A percentile compares a stretch with the other conserved stretches of the same genome.
phyloP scores from a whole-genome alignment of 1,140 invertebrate species.

The Scaptodrosophila lebanonensis region DNA sequence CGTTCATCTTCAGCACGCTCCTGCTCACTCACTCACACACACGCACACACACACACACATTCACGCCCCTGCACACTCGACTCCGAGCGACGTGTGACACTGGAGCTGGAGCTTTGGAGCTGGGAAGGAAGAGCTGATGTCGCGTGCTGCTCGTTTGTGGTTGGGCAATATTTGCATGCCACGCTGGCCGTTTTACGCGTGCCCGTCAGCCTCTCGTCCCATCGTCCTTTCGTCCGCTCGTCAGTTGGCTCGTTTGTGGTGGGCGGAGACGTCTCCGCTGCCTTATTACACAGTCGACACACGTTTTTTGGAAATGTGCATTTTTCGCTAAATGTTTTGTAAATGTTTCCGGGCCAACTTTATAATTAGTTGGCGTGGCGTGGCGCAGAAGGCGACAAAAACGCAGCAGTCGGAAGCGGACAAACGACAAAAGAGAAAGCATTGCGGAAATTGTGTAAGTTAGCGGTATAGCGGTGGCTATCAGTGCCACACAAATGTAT shows the following conservation, averaged over 20 bases:
- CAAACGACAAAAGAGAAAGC: constrained; percentile 29
- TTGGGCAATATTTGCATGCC: constrained; percentile 58
- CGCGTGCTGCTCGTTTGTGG: constrained; percentile 37
- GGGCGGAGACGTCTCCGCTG: not conserved
- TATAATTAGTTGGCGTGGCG: constrained; percentile 66
- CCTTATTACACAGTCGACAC: constrained; percentile 60
- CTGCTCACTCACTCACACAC: constrained; percentile 6
- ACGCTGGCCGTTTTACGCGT: constrained; percentile 51
- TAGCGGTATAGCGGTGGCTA: too few relatives aligned
- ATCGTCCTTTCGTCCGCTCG: constrained; percentile 51
- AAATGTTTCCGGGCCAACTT: constrained; percentile 74
- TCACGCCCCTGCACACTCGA: not conserved
- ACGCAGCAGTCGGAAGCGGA: constrained; percentile 20
- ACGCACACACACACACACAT: not conserved
- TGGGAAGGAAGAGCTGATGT: constrained; percentile 23
- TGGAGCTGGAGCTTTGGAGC: not conserved
- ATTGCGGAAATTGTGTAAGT: constrained; percentile 57
- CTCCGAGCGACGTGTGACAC: constrained; percentile 13
- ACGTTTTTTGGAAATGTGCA: constrained; percentile 71
- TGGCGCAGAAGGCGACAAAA: constrained; percentile 11
- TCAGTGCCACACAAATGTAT: too few relatives aligned
- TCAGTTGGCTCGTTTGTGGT: constrained; percentile 36
- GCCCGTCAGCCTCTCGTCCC: constrained; percentile 11
- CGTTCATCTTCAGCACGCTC: constrained; percentile 18
- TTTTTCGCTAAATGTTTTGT: constrained; percentile 76